Evolutionary conservation across 2,113 vertebrate genomes (phyloP).

Genomic region (Tor tambroides): DNA sequence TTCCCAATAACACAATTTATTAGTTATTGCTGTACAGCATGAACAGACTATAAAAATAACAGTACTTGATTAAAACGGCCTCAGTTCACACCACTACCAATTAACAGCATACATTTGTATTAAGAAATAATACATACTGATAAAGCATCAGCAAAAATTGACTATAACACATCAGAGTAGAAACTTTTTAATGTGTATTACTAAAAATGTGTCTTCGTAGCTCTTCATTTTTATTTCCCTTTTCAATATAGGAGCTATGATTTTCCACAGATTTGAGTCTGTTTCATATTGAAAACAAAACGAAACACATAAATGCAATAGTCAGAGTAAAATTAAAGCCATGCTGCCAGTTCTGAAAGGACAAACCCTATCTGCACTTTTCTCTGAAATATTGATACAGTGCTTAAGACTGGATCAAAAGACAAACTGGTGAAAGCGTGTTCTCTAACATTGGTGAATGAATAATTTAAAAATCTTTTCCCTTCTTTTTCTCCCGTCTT

Average conservation of each 20-base stretch:
- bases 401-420: constrained; percentile 40
- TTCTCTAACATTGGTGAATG: constrained; percentile 37
- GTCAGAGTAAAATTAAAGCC: neutral
- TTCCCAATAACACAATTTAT: neutral
- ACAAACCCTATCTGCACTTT: constrained; percentile 2
- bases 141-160: neutral
- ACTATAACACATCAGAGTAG: constrained; percentile 6
- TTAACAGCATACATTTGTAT: neutral
- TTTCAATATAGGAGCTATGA: neutral
- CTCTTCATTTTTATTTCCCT: neutral
- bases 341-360: neutral
- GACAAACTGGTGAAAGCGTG: constrained; percentile 32
- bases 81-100: constrained; percentile 11
- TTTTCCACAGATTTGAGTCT: neutral
- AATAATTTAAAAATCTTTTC: constrained; percentile 42
- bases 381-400: constrained; percentile 51
- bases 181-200: neutral
- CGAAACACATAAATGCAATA: neutral
- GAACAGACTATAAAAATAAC: constrained; percentile 1
- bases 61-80: neutral
- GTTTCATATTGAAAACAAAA: neutral
- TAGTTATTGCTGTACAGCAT: neutral
- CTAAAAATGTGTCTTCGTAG: neutral
- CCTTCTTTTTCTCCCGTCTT: constrained; percentile 7
- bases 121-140: constrained; percentile 16